phyloP scores from a whole-genome alignment of 2,888 invertebrate species.

The Agonopterix arenella region DNA sequence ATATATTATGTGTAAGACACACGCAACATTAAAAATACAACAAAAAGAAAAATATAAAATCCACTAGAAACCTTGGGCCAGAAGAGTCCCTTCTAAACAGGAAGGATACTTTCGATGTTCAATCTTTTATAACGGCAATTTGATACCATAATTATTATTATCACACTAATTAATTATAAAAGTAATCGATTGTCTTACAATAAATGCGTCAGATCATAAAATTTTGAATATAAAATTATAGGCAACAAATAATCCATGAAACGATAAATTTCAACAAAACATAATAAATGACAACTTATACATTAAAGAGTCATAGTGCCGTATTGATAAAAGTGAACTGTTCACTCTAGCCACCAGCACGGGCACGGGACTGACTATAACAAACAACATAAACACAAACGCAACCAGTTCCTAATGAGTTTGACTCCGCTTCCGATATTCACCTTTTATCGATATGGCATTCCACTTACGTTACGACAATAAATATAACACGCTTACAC shows the following conservation, averaged over 20 bases:
- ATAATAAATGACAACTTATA: conserved; percentile 64
- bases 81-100: conserved; percentile 75
- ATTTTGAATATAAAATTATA: conserved; percentile 73
- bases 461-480: conserved; percentile 75
- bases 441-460: conserved; percentile 78
- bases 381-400: conserved; percentile 65
- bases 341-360: conserved; percentile 29
- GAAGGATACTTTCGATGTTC: conserved; percentile 79
- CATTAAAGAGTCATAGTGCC: conserved; percentile 70
- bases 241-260: conserved; percentile 73
- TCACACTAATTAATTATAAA: conserved; percentile 77
- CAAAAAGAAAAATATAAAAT: conserved; percentile 73
- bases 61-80: conserved; percentile 76
- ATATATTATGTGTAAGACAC: conserved; percentile 78
- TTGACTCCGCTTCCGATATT: conserved; percentile 73
- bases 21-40: conserved; percentile 77
- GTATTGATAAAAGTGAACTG: conserved; percentile 75
- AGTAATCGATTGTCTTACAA: conserved; percentile 77
- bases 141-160: conserved; percentile 73
- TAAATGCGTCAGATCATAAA: conserved; percentile 78
- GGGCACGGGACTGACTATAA: conserved; percentile 45
- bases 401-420: conserved; percentile 58
- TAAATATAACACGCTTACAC: conserved; percentile 78
- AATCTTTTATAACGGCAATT: conserved; percentile 74
- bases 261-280: conserved; percentile 74